phyloP scores from a whole-genome alignment of 1,140 invertebrate genomes.

The Eumaeus atala region DNA sequence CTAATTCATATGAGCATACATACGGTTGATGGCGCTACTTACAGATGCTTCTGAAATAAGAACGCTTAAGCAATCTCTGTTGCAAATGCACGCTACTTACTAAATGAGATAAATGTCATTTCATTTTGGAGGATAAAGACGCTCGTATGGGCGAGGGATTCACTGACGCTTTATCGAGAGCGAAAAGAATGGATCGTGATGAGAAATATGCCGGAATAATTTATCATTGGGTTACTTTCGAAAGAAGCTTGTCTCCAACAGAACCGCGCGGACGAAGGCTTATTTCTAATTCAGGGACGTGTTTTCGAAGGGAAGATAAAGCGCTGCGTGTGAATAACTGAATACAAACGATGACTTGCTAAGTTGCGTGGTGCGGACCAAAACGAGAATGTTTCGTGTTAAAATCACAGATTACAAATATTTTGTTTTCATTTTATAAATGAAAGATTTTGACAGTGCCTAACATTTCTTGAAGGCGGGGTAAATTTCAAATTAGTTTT shows the following conservation, averaged over 20 bases:
- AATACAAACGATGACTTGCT: conserved; percentile 53
- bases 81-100: conserved; percentile 35
- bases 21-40: conserved; percentile 3
- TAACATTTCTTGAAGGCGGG: too few relatives aligned
- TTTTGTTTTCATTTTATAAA: too few relatives aligned
- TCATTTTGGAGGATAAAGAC: conserved; percentile 58
- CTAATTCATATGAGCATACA: conserved; percentile 57
- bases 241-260: conserved; percentile 51
- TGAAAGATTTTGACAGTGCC: too few relatives aligned
- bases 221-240: conserved; percentile 64
- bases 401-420: conserved; percentile 6
- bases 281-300: conserved; percentile 62
- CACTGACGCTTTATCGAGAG: conserved; percentile 52
- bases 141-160: conserved; percentile 52
- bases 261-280: conserved; percentile 48
- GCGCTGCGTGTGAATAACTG: conserved; percentile 55
- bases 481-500: too few relatives aligned
- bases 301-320: conserved; percentile 59
- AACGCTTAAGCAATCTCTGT: not conserved
- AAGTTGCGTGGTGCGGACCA: conserved; percentile 27
- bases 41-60: not conserved
- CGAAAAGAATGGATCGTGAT: conserved; percentile 63
- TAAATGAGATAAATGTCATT: conserved; percentile 48
- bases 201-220: conserved; percentile 68
- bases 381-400: not conserved